Percentiles rank a stretch among this genome's conserved stretches.
Conservation (phyloP, 1,140 invertebrate genomes). For the Trichonephila clavata region DNA sequence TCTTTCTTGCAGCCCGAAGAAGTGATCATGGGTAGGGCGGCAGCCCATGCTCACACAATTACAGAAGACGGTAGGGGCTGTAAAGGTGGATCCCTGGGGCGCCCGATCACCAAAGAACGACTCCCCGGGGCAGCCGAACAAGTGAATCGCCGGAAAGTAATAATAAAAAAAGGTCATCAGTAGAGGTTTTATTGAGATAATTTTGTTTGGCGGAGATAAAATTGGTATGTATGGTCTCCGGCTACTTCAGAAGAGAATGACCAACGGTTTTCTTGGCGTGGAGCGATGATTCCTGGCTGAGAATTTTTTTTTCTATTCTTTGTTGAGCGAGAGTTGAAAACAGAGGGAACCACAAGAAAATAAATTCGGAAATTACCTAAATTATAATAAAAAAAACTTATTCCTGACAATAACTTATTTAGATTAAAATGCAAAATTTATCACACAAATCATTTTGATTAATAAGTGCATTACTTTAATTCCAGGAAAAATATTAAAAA, state of each 20-base stretch:
- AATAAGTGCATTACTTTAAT: too few relatives aligned
- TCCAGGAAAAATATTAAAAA: too few relatives aligned
- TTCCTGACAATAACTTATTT: too few relatives aligned
- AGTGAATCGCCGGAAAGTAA: slow-evolving; percentile 56
- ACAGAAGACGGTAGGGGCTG: slow-evolving; percentile 53
- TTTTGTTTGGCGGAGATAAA: slow-evolving; percentile 54
- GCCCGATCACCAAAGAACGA: slow-evolving; percentile 61
- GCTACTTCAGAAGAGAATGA: slow-evolving; percentile 26
- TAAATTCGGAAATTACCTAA: too few relatives aligned
- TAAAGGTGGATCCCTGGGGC: slow-evolving; percentile 60
- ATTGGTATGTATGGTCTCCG: not conserved
- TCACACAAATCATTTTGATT: too few relatives aligned
- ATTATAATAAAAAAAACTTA: too few relatives aligned
- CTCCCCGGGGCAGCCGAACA: slow-evolving; percentile 32
- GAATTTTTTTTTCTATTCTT: not conserved
- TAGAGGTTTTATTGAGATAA: slow-evolving; percentile 62
- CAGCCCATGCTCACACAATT: slow-evolving; percentile 67
- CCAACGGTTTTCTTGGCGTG: not conserved
- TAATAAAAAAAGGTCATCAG: slow-evolving; percentile 50
- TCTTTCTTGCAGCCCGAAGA: not conserved
- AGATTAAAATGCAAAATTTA: too few relatives aligned
- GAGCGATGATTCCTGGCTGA: not conserved
- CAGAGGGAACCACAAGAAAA: too few relatives aligned
- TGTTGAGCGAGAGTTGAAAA: too few relatives aligned
- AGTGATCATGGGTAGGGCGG: slow-evolving; percentile 49